These are phyloP conservation scores for Tholera decimalis DNA, from an alignment of 2,888 invertebrate genomes.

Conservation along the genomic window DNA sequence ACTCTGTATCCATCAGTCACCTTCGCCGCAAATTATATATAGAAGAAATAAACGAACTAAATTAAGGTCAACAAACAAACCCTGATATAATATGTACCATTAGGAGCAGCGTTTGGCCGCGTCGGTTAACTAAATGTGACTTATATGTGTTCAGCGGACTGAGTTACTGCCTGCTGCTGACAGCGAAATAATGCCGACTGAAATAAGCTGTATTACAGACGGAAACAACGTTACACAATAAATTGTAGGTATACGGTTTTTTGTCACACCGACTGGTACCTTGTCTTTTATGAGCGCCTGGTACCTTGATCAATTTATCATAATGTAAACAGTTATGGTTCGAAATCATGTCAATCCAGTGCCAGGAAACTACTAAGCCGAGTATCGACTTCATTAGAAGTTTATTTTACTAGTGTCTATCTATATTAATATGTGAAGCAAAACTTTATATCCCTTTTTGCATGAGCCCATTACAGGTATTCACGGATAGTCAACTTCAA, in stretches of 20 bases:
- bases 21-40: constrained; percentile 28
- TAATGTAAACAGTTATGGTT: too few species aligned
- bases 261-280: constrained; percentile 14
- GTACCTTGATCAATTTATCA: neutral
- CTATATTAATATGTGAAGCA: too few species aligned
- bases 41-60: constrained; percentile 20
- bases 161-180: constrained; percentile 67
- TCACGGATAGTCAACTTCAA: too few species aligned
- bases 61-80: constrained; percentile 31
- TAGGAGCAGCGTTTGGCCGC: constrained; percentile 31
- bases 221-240: constrained; percentile 36
- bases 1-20: constrained; percentile 25
- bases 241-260: constrained; percentile 49
- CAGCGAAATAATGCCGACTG: constrained; percentile 72
- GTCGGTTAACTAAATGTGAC: constrained; percentile 55
- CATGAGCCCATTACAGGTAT: too few species aligned
- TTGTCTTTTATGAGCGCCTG: neutral
- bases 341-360: too few species aligned
- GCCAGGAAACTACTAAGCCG: too few species aligned
- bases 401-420: too few species aligned
- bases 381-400: too few species aligned
- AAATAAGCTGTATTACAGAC: constrained; percentile 60
- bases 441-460: too few species aligned
- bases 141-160: constrained; percentile 64
- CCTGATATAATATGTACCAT: constrained; percentile 38